Evolutionary conservation across 1,140 invertebrate genomes (phyloP).

Genomic region (Bombus breviceps): DNA sequence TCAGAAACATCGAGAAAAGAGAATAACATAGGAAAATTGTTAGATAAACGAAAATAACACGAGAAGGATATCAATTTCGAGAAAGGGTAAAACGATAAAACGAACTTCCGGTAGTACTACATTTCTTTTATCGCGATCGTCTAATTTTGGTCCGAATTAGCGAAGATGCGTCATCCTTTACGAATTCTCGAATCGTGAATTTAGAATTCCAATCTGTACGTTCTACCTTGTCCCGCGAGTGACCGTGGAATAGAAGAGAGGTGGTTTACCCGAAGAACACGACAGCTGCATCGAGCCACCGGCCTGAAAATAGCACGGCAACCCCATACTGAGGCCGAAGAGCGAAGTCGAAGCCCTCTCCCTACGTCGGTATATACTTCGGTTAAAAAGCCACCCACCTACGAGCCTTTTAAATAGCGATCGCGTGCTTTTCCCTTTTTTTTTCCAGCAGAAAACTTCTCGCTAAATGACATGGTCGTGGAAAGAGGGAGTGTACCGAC

Average conservation of each 20-base stretch:
- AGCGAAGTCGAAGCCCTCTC: constrained; percentile 57
- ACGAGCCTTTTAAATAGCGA: constrained; percentile 67
- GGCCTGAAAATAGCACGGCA: constrained; percentile 70
- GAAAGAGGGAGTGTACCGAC: constrained; percentile 47
- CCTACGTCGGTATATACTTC: constrained; percentile 42
- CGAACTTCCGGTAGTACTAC: background rate
- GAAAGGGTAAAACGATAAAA: background rate
- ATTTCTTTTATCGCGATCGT: background rate
- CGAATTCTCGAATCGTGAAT: constrained; percentile 46
- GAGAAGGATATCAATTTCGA: background rate
- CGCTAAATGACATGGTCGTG: constrained; percentile 40
- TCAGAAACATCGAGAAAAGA: background rate
- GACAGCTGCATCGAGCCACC: constrained; percentile 70
- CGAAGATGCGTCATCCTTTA: background rate
- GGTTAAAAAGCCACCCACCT: constrained; percentile 61
- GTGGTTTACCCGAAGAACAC: constrained; percentile 69
- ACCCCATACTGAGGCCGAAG: constrained; percentile 68
- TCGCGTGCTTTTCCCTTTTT: constrained; percentile 63
- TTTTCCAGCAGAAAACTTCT: constrained; percentile 53
- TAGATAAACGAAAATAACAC: background rate
- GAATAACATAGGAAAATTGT: background rate
- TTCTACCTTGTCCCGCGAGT: constrained; percentile 65
- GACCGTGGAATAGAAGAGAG: constrained; percentile 72
- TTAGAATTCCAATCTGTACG: constrained; percentile 53
- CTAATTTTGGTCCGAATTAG: background rate